phyloP scores from a whole-genome alignment of 2,888 invertebrate species.

The Hirtodrosophila duncani region DNA sequence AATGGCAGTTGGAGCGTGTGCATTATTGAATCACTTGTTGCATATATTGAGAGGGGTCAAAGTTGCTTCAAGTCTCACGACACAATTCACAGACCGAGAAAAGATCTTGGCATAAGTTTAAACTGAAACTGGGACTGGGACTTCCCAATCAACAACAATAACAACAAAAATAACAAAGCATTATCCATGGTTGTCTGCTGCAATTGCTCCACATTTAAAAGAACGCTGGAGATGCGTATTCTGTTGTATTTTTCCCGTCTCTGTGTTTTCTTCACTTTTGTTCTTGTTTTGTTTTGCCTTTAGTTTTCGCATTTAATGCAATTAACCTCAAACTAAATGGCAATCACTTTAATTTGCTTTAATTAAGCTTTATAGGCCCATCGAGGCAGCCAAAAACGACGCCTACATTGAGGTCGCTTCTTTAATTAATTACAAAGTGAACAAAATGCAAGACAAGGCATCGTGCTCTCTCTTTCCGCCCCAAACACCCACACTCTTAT shows the following conservation, averaged over 20 bases:
- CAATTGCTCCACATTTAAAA: conserved; percentile 28
- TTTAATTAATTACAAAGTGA: conserved; percentile 58
- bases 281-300: conserved; percentile 39
- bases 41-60: conserved; percentile 53
- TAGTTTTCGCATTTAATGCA: conserved; percentile 75
- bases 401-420: conserved; percentile 43
- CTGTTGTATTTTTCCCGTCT: background rate
- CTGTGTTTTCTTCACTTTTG: conserved; percentile 23
- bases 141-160: conserved; percentile 7
- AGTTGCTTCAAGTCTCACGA: conserved; percentile 67
- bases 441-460: conserved; percentile 1
- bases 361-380: conserved; percentile 75
- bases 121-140: conserved; percentile 15
- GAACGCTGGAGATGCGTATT: background rate
- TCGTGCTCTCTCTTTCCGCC: conserved; percentile 2
- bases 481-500: conserved; percentile 29
- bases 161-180: conserved; percentile 4
- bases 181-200: conserved; percentile 1
- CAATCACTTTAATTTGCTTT: conserved; percentile 77
- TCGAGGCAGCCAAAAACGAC: conserved; percentile 45
- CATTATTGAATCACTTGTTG: conserved; percentile 57
- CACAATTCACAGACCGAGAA: conserved; percentile 46
- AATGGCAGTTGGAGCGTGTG: conserved; percentile 5
- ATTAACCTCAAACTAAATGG: conserved; percentile 77
- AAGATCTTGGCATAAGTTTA: conserved; percentile 3